Percentiles rank a stretch among this genome's conserved stretches.
phyloP scores from a whole-genome alignment of 2,113 vertebrate genomes.

The Guaruba guarouba region DNA sequence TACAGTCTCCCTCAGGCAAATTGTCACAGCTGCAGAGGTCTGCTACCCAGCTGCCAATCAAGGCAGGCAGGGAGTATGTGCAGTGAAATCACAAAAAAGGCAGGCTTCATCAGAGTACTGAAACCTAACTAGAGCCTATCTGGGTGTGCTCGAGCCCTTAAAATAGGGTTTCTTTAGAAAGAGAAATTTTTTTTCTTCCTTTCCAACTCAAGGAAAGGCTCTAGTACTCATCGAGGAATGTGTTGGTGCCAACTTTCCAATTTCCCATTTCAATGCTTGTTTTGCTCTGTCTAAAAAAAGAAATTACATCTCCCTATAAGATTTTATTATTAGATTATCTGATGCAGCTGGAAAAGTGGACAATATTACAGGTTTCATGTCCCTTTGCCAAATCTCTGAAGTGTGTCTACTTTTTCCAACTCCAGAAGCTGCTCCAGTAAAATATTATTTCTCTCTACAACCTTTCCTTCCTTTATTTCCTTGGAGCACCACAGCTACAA shows the following conservation, averaged over 20 bases:
- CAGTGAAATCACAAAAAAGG: conserved; percentile 56
- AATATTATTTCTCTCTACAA: background rate
- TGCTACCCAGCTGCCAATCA: conserved; percentile 70
- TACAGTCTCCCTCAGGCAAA: conserved; percentile 69
- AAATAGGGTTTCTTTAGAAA: conserved; percentile 11
- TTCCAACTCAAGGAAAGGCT: conserved; percentile 12
- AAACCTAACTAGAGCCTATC: conserved; percentile 49
- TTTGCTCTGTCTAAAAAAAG: conserved; percentile 52
- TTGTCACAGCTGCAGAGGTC: conserved; percentile 70
- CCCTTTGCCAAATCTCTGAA: conserved; percentile 25
- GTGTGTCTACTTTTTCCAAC: conserved; percentile 7
- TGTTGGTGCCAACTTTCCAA: conserved; percentile 23
- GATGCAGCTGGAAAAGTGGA: conserved; percentile 47
- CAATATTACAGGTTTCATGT: conserved; percentile 5
- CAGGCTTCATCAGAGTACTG: conserved; percentile 55
- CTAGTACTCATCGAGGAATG: background rate
- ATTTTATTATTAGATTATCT: conserved; percentile 50
- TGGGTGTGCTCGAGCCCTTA: background rate
- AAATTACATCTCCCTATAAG: background rate
- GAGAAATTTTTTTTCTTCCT: background rate
- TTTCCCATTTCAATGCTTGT: conserved; percentile 35
- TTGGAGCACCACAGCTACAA: background rate
- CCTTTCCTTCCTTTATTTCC: background rate
- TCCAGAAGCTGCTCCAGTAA: conserved; percentile 7
- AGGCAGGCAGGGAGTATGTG: conserved; percentile 63